Conservation (phyloP, 1,140 invertebrate genomes). For the Trachelipus rathkii region DNA sequence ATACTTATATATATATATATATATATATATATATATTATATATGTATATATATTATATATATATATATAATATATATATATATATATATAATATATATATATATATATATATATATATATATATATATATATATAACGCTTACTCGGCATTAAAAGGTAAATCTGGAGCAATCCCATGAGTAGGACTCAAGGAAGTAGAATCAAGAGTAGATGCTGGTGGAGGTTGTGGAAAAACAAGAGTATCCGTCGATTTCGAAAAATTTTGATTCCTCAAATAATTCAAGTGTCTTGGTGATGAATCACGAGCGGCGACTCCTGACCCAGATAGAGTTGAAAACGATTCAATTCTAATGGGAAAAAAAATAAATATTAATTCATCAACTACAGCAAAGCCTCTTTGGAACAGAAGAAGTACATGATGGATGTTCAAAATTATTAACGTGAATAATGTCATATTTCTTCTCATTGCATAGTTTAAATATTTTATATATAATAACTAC, state of each 20-base stretch:
- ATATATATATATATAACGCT: neutral
- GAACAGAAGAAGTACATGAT: too few species aligned
- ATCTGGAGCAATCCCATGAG: constrained; percentile 21
- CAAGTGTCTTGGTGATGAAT: neutral
- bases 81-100: too few species aligned
- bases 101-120: too few species aligned
- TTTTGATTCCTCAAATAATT: constrained; percentile 26
- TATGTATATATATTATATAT: too few species aligned
- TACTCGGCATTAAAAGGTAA: constrained; percentile 11
- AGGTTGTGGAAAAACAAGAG: constrained; percentile 37
- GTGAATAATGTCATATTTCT: too few species aligned
- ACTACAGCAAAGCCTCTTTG: too few species aligned
- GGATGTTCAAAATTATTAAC: too few species aligned
- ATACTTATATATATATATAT: too few species aligned
- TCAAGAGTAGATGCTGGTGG: constrained; percentile 38
- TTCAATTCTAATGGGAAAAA: constrained; percentile 32
- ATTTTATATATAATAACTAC: too few species aligned
- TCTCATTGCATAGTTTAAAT: too few species aligned
- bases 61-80: too few species aligned
- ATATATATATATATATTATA: too few species aligned
- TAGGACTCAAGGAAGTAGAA: constrained; percentile 21
- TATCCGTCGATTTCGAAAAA: constrained; percentile 37
- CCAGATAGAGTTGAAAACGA: constrained; percentile 38
- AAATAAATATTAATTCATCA: neutral
- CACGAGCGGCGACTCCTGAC: constrained; percentile 14